Evolutionary conservation across 2,113 vertebrate genomes (phyloP).

Genomic region (Syngnathus scovelli): DNA sequence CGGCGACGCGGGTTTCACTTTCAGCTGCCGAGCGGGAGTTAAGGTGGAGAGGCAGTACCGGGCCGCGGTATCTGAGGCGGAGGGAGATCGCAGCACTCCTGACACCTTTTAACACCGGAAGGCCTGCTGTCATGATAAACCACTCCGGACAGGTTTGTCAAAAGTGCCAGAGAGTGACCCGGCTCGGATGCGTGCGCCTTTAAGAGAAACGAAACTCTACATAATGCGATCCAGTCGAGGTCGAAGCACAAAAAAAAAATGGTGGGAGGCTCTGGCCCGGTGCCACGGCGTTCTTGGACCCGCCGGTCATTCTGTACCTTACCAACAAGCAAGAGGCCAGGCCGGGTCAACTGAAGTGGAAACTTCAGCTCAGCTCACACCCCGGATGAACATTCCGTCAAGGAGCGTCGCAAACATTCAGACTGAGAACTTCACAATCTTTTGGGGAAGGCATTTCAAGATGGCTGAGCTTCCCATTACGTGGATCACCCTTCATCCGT

Average conservation of each 20-base stretch:
- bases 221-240: too few relatives aligned
- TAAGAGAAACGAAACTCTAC: too few relatives aligned
- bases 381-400: not conserved
- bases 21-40: not conserved
- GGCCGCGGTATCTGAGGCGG: not conserved
- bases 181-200: too few relatives aligned
- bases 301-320: not conserved
- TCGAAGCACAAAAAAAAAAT: not conserved
- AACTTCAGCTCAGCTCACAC: not conserved
- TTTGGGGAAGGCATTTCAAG: not conserved
- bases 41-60: slow-evolving; percentile 4
- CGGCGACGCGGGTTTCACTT: not conserved
- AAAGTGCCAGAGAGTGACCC: too few relatives aligned
- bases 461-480: not conserved
- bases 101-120: not conserved
- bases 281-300: slow-evolving; percentile 21
- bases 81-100: not conserved
- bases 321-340: not conserved
- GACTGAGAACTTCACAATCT: not conserved
- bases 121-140: not conserved
- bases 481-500: not conserved
- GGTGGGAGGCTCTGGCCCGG: not conserved
- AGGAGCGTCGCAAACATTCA: not conserved
- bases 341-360: not conserved
- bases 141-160: not conserved